phyloP scores from a whole-genome alignment of 2,888 invertebrate species.

The Leptinotarsa rubiginosa region DNA sequence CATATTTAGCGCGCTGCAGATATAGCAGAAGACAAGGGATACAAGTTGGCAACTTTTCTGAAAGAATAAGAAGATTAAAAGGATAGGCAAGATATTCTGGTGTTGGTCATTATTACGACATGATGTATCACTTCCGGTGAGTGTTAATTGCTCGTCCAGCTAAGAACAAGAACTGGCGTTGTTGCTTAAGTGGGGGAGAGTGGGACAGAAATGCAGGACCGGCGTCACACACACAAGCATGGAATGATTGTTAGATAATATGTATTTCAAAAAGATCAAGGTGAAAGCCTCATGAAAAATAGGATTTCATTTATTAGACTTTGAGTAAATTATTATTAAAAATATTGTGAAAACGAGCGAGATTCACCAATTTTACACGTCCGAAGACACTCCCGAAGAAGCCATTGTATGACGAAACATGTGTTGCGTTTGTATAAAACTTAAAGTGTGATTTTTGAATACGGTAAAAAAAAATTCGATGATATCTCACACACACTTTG shows the following conservation, averaged over 20 bases:
- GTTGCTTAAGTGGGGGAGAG: slow-evolving; percentile 30
- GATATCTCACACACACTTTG: too few relatives aligned
- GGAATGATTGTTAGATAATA: background rate
- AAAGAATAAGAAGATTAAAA: slow-evolving; percentile 51
- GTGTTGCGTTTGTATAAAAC: too few relatives aligned
- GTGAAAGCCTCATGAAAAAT: too few relatives aligned
- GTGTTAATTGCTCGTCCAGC: slow-evolving; percentile 64
- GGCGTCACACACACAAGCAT: background rate
- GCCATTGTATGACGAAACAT: too few relatives aligned
- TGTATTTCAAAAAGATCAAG: too few relatives aligned
- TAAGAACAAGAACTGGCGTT: slow-evolving; percentile 59
- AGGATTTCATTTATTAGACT: too few relatives aligned
- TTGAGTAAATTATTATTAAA: too few relatives aligned
- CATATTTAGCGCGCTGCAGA: slow-evolving; percentile 38
- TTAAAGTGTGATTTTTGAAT: too few relatives aligned
- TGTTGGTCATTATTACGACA: slow-evolving; percentile 66
- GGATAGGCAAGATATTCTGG: slow-evolving; percentile 60
- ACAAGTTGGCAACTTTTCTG: slow-evolving; percentile 43
- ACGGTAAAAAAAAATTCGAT: too few relatives aligned
- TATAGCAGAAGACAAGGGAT: slow-evolving; percentile 42
- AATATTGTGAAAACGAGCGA: too few relatives aligned
- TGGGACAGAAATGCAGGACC: background rate
- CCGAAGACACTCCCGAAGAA: too few relatives aligned
- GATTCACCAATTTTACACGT: too few relatives aligned
- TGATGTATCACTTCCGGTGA: slow-evolving; percentile 67